Evolutionary conservation across 2,797 vertebrate genomes (phyloP).

Genomic region (Semaprochilodus insignis): DNA sequence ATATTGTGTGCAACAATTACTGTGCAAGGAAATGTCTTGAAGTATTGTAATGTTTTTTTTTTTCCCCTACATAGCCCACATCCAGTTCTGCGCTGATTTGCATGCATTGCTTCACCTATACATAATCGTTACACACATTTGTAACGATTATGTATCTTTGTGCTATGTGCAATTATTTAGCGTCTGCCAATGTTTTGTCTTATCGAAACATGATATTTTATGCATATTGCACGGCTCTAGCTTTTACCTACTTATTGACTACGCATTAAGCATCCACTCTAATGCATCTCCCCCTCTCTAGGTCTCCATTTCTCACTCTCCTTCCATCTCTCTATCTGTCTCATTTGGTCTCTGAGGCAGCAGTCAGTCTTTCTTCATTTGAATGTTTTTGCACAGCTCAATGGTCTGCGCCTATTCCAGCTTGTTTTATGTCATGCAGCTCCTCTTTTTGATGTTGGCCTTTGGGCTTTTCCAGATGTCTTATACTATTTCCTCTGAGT

Average conservation of each 20-base stretch:
- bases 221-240: background rate
- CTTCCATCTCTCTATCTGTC: slow-evolving; percentile 31
- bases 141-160: background rate
- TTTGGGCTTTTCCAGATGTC: slow-evolving; percentile 75
- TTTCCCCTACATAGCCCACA: too few relatives aligned
- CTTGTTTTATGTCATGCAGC: slow-evolving; percentile 78
- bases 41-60: too few relatives aligned
- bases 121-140: background rate
- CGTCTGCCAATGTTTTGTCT: background rate
- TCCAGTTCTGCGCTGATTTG: too few relatives aligned
- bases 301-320: slow-evolving; percentile 36
- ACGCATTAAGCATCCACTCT: slow-evolving; percentile 16
- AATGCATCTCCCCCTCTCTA: slow-evolving; percentile 59
- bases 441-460: slow-evolving; percentile 74
- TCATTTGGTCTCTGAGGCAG: slow-evolving; percentile 58
- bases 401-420: slow-evolving; percentile 72
- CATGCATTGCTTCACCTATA: background rate
- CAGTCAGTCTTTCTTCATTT: slow-evolving; percentile 64
- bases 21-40: too few relatives aligned
- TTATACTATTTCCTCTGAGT: slow-evolving; percentile 73
- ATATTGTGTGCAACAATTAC: too few relatives aligned
- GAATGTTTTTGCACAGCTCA: slow-evolving; percentile 73
- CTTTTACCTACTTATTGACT: slow-evolving; percentile 30
- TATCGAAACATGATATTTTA: background rate
- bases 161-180: background rate